Base-by-base conservation (phyloP, 1,140 invertebrate species). In the Drosophila nikananu region DNA sequence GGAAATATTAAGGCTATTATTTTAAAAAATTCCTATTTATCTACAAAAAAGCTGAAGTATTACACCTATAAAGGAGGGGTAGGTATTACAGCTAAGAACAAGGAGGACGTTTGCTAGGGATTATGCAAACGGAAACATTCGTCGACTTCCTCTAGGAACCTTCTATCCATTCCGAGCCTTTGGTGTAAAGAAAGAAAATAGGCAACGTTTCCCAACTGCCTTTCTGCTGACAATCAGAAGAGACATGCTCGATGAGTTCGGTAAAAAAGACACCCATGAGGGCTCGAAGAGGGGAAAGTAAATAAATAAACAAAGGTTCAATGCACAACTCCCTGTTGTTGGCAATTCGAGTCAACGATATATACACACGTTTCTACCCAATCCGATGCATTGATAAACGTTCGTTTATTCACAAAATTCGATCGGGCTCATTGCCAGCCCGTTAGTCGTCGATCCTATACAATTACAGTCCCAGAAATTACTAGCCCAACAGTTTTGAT, bases 91-190 rank as follows among this genome's bases (percentile, higher is more conserved):
- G 21, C 8, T 32, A 30, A 23, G 44, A 27, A 64, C 61, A 42
- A 51, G 46, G n/a, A 68, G 61, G 27, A 66, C 35, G 42, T 41
- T 65, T 25, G 12, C 35, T 4, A 63, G 27, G 46, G 35, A 35
- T 42, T 66, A 66, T 52, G 19, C 13, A n/a, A 37, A 35, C 35
- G 52, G 42, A 72, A 72, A 49, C 51, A 25, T 19, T 21, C 35
- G 9, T 71, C 49, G 25, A 72, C 51, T 72, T 72, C 35, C 65
- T 58, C 21, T n/a, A 49, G 32, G 37, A 70, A 54, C 13, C 30
- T 51, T 41, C 7, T 32, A 15, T 35, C 3, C 44, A 5, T 21
- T 4, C 35, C 61, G 19, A 21, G 17, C 27, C 37, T 19, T 27
- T 27, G 8, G 13, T 5, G 15, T 42, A 48, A 32, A 35, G 17